phyloP scores from a whole-genome alignment of 2,888 invertebrate genomes.

The Seira ritae region DNA sequence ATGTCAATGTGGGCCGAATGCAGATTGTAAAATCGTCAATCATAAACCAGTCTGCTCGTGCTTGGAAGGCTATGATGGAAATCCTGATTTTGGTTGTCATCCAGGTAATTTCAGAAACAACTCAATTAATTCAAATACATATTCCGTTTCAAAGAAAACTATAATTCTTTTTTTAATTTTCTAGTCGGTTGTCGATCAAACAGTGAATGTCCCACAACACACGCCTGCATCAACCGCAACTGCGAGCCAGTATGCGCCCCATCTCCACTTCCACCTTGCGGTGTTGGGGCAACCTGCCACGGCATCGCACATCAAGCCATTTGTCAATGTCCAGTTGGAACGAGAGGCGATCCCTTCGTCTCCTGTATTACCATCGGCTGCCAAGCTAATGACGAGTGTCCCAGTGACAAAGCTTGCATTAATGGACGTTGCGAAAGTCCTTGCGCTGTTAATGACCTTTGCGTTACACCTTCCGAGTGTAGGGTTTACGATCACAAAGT shows the following conservation, averaged over 20 bases:
- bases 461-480: constrained; percentile 84
- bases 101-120: constrained; percentile 62
- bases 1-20: constrained; percentile 87
- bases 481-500: constrained; percentile 88
- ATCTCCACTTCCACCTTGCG: constrained; percentile 74
- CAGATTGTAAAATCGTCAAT: constrained; percentile 74
- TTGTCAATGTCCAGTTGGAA: constrained; percentile 75
- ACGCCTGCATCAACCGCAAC: constrained; percentile 88
- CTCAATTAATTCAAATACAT: too few species aligned
- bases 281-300: constrained; percentile 74
- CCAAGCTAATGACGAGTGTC: constrained; percentile 90
- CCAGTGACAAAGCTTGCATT: constrained; percentile 86
- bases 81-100: constrained; percentile 72
- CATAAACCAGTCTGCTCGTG: constrained; percentile 77
- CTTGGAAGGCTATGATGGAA: constrained; percentile 74
- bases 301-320: constrained; percentile 74
- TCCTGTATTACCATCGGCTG: constrained; percentile 82
- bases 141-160: too few species aligned
- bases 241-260: constrained; percentile 86
- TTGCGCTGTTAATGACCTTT: constrained; percentile 86
- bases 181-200: constrained; percentile 83
- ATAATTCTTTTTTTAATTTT: constrained; percentile 38
- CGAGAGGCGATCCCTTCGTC: constrained; percentile 75
- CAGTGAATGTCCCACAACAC: constrained; percentile 87
- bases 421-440: constrained; percentile 91